phyloP scores from a whole-genome alignment of 2,113 vertebrate genomes.

The Myrmecophaga tridactyla region DNA sequence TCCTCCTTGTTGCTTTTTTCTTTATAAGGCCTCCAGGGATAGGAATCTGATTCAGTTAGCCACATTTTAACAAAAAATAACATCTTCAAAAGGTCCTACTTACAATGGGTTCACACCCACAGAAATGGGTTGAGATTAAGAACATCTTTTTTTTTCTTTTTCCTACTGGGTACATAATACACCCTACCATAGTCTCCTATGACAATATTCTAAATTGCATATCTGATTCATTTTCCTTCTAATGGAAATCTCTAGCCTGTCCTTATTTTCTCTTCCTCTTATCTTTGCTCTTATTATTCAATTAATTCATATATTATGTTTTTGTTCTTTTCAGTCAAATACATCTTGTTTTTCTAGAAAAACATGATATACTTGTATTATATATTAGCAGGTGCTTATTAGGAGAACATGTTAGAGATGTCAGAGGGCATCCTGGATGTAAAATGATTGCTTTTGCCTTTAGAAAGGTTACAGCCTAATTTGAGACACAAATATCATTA shows the following conservation, averaged over 20 bases:
- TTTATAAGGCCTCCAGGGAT: no score
- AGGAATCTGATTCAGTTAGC: no score
- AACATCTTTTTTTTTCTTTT: not conserved
- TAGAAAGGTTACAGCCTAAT: not conserved
- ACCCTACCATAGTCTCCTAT: not conserved
- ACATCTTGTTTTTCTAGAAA: not conserved
- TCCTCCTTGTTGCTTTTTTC: no score
- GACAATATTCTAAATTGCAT: not conserved
- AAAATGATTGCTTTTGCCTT: not conserved
- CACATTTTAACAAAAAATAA: no score
- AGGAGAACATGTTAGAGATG: not conserved
- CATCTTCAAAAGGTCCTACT: no score
- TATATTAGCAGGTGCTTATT: not conserved
- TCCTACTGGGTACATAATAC: no score
- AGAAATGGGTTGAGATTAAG: no score
- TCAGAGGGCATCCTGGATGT: not conserved
- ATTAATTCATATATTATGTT: not conserved
- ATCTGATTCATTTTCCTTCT: not conserved
- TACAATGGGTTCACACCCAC: no score
- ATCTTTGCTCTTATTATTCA: not conserved
- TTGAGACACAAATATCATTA: not conserved
- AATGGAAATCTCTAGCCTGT: not conserved
- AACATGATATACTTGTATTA: not conserved
- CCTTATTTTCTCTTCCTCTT: not conserved
- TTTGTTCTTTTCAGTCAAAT: not conserved